Evolutionary conservation across 2,797 vertebrate genomes (phyloP), one percentile per base, ranked within the genome.

Genomic region (Epinephelus coioides): DNA sequence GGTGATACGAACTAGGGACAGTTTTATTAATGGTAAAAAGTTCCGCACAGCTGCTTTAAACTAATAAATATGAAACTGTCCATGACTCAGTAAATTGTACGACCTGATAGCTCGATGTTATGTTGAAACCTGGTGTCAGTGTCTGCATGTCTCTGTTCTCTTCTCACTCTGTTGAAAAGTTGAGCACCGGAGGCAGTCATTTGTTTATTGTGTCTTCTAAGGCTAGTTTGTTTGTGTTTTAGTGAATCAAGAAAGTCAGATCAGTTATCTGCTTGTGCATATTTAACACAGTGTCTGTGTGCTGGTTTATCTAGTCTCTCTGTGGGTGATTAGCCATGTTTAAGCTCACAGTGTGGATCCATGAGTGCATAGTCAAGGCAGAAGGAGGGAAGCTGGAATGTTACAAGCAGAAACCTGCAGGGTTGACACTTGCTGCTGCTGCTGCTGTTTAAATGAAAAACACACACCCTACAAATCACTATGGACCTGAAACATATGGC

Each of bases 351-450:
- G 5, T 21, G 43, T n/a, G 38, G 34, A 55, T 30, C 38, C 25
- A 15, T 9, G 43, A 34, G 34, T 34, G 7, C 34, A 34, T 6
- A 34, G 34, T 34, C 34, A 34, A 0, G 54, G 38, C 47, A 51
- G 53, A 62, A 1, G 21, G 14, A 38, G 65, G 34, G 65, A 55
- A 67, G 60, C 54, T 27, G 69, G 78, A 71, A 83, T 83, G 81
- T 40, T 51, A 53, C 81, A 57, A 51, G 77, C 69, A 76, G 57
- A 76, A 69, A 84, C 82, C 69, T 81, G 77, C 77, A 61, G 55
- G 0, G 7, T 74, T 0, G 1, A 54, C 23, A 27, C 50, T 34
- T 2, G 34, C 34, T 34, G 50, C 44, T n/a, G 50, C 44, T n/a
- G 62, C 68, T 62, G 62, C 44, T 46, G 18, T 50, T 44, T 34